These are phyloP conservation scores for Probaryconus sp. DNA, from an alignment of 1,140 invertebrate species.

Conservation along the genomic window DNA sequence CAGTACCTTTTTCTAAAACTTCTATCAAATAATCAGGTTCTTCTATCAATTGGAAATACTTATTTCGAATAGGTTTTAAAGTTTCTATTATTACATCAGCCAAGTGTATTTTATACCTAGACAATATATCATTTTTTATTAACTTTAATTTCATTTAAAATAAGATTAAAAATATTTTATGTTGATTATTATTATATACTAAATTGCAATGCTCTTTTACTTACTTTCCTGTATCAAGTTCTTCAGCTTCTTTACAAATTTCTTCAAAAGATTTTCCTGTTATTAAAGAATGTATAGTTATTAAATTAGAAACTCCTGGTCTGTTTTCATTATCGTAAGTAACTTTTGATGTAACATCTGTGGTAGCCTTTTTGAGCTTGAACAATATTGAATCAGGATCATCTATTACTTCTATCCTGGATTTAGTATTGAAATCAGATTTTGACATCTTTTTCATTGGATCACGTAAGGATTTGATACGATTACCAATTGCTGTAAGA, in stretches of 20 bases:
- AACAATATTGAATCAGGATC: conserved; percentile 85
- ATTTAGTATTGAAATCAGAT: conserved; percentile 88
- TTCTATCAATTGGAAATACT: conserved; percentile 80
- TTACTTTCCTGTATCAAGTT: conserved; percentile 86
- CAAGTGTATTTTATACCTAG: conserved; percentile 86
- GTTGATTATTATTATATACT: neutral
- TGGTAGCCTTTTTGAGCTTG: conserved; percentile 95
- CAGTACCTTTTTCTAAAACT: conserved; percentile 84
- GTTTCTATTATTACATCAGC: conserved; percentile 86
- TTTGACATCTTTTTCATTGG: conserved; percentile 98
- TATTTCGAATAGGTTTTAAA: conserved; percentile 84
- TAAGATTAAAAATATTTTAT: conserved; percentile 7
- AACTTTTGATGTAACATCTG: conserved; percentile 92
- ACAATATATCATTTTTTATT: conserved; percentile 1
- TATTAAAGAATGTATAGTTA: conserved; percentile 89
- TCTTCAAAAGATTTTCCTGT: conserved; percentile 84
- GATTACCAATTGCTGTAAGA: conserved; percentile 78
- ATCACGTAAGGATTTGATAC: conserved; percentile 89
- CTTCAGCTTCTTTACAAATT: conserved; percentile 83
- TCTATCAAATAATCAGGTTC: conserved; percentile 83
- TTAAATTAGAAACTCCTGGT: conserved; percentile 93
- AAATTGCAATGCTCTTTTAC: conserved; percentile 37
- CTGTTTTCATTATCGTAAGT: conserved; percentile 87
- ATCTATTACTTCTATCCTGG: conserved; percentile 90
- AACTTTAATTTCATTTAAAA: conserved; percentile 5